Evolutionary conservation across 2,797 vertebrate genomes (phyloP).

Genomic region (Antennarius maculatus): DNA sequence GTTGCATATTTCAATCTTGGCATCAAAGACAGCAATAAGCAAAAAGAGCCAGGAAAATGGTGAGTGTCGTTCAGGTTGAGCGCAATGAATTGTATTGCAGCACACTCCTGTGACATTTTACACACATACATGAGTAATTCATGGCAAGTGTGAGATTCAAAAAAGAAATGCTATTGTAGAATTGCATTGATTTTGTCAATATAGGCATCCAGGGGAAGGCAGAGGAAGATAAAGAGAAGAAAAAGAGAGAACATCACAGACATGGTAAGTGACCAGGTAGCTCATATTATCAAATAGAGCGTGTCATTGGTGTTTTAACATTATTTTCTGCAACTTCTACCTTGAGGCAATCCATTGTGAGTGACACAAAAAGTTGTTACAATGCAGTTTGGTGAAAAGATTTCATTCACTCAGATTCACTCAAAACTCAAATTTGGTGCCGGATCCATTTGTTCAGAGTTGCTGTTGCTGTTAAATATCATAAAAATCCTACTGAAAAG

Average conservation of each 20-base stretch:
- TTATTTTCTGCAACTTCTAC: slow-evolving; percentile 27
- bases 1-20: slow-evolving; percentile 50
- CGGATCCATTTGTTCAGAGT: background rate
- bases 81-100: slow-evolving; percentile 53
- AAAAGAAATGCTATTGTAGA: slow-evolving; percentile 47
- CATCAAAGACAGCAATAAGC: slow-evolving; percentile 67
- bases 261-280: slow-evolving; percentile 54
- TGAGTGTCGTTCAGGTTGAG: slow-evolving; percentile 43
- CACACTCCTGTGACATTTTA: slow-evolving; percentile 59
- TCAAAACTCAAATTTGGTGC: background rate
- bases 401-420: background rate
- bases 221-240: slow-evolving; percentile 24
- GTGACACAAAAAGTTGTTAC: slow-evolving; percentile 31
- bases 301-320: slow-evolving; percentile 44
- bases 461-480: background rate
- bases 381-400: slow-evolving; percentile 31
- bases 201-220: slow-evolving; percentile 37
- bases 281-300: slow-evolving; percentile 47
- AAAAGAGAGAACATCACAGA: slow-evolving; percentile 31
- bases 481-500: too few species aligned
- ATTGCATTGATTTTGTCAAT: slow-evolving; percentile 55
- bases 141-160: slow-evolving; percentile 64
- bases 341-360: slow-evolving; percentile 22
- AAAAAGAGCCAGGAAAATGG: slow-evolving; percentile 40
- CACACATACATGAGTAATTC: slow-evolving; percentile 68